phyloP scores from a whole-genome alignment of 2,797 vertebrate genomes.

The Argya squamiceps region DNA sequence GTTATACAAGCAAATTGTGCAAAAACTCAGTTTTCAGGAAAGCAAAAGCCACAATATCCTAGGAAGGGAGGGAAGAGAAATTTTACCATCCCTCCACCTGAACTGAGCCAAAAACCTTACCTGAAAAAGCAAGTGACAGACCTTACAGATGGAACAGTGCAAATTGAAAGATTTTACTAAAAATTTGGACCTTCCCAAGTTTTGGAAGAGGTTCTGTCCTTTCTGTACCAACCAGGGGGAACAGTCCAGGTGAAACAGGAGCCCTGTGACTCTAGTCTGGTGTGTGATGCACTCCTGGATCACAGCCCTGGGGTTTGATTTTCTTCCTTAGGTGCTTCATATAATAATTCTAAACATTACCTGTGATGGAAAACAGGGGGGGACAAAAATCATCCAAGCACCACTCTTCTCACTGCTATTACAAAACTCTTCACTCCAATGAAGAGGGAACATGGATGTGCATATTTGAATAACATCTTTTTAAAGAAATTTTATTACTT shows the following conservation, averaged over 20 bases:
- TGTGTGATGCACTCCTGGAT: neutral
- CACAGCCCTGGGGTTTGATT: rapidly evolving
- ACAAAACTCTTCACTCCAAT: neutral
- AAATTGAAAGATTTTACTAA: neutral
- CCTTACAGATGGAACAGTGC: neutral
- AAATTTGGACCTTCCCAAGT: rapidly evolving
- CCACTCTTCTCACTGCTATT: too few species aligned
- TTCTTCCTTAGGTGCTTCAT: neutral
- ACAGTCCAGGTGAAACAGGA: neutral
- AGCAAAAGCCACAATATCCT: neutral
- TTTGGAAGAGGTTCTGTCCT: neutral
- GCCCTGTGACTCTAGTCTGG: neutral
- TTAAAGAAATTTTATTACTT: neutral
- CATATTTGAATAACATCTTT: neutral
- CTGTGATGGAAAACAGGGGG: neutral
- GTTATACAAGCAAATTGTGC: neutral
- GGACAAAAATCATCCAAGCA: neutral
- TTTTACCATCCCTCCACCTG: neutral
- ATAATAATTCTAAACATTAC: neutral
- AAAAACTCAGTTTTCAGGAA: neutral
- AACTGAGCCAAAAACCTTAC: neutral
- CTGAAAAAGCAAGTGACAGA: neutral
- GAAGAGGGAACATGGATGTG: neutral
- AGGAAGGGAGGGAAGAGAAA: neutral
- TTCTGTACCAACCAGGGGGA: neutral